A percentile compares a stretch with the other conserved stretches of the same genome.
Conservation (phyloP, 2,888 invertebrate species). For the Malthinus seriepunctatus region DNA sequence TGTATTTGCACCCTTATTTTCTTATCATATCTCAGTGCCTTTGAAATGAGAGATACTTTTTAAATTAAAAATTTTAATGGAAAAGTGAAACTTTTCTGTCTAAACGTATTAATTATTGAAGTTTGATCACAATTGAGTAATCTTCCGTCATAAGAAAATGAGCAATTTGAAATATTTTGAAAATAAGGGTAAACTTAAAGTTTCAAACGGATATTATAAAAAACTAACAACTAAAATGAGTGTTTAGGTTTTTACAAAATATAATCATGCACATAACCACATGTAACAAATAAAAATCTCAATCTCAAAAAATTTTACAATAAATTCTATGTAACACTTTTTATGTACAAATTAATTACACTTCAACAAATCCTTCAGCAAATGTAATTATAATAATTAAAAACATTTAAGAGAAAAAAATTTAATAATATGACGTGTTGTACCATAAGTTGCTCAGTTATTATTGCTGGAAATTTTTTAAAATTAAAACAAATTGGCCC, state of each 20-base stretch:
- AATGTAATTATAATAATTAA: constrained; percentile 11
- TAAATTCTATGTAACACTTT: constrained; percentile 46
- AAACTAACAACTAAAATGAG: background rate
- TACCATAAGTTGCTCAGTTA: constrained; percentile 33
- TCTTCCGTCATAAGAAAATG: too few relatives aligned
- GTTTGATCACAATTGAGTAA: too few relatives aligned
- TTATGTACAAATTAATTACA: constrained; percentile 52
- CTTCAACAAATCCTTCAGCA: constrained; percentile 21
- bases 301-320: constrained; percentile 33
- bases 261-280: constrained; percentile 3
- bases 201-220: too few relatives aligned
- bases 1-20: too few relatives aligned
- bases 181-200: too few relatives aligned
- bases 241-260: background rate
- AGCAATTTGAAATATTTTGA: too few relatives aligned
- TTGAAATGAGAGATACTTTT: too few relatives aligned
- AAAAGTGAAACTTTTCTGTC: too few relatives aligned
- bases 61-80: too few relatives aligned
- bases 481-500: constrained; percentile 22
- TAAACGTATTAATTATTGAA: too few relatives aligned
- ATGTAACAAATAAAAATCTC: constrained; percentile 27
- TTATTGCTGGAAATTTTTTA: constrained; percentile 9
- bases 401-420: constrained; percentile 15
- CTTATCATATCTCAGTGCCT: too few relatives aligned
- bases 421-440: constrained; percentile 17